Percentiles rank a stretch among this genome's conserved stretches.
Conservation (phyloP, 2,797 vertebrate genomes). For the Rhinatrema bivittatum region DNA sequence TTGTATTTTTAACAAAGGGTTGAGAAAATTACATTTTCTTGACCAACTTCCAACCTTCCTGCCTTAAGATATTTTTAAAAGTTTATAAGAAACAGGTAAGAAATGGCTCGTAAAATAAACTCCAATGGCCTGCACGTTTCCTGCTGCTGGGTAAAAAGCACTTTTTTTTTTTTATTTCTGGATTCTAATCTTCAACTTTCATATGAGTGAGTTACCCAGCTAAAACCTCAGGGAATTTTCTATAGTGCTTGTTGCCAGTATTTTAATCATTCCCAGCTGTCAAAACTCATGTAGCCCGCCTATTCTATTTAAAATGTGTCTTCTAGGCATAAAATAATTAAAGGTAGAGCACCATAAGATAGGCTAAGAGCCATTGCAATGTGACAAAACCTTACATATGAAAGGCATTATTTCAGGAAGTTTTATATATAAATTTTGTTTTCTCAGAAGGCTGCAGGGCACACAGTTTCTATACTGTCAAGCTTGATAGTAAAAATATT, state of each 20-base stretch:
- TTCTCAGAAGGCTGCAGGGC: constrained; percentile 96
- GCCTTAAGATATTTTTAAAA: constrained; percentile 31
- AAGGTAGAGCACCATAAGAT: constrained; percentile 80
- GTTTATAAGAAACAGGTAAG: constrained; percentile 18
- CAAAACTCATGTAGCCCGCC: constrained; percentile 97
- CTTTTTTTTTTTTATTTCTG: constrained; percentile 26
- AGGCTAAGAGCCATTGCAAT: constrained; percentile 56
- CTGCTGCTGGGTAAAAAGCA: constrained; percentile 39
- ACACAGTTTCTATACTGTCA: constrained; percentile 97
- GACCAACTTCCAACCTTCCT: constrained; percentile 34
- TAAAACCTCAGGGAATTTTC: constrained; percentile 82
- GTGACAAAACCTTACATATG: constrained; percentile 74
- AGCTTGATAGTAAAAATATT: constrained; percentile 79
- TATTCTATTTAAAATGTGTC: constrained; percentile 99
- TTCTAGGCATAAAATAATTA: constrained; percentile 99
- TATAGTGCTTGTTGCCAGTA: constrained; percentile 90
- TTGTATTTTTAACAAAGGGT: constrained; percentile 17
- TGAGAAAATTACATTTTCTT: constrained; percentile 38
- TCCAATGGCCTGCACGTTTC: constrained; percentile 21
- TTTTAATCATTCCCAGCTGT: constrained; percentile 98
- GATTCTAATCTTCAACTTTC: constrained; percentile 53
- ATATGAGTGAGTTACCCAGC: constrained; percentile 57
- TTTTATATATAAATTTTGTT: constrained; percentile 87
- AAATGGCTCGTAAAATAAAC: constrained; percentile 9
- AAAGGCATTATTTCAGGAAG: constrained; percentile 95